Conservation (phyloP, 2,797 vertebrate species). For the Phrynocephalus forsythii region DNA sequence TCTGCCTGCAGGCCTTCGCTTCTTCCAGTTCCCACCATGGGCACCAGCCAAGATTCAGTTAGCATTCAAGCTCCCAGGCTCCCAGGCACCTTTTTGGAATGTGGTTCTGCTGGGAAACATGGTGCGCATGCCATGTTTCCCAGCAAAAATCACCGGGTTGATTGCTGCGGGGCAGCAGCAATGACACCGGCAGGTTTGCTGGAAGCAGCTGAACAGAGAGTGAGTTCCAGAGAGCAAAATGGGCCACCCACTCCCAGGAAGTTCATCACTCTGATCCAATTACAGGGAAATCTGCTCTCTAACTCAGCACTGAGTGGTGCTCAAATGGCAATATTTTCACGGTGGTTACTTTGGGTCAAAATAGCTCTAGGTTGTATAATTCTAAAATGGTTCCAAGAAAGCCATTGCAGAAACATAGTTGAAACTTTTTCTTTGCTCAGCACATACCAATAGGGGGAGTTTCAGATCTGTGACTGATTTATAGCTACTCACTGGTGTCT, state of each 20-base stretch:
- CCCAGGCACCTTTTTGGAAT: background rate
- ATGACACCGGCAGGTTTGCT: background rate
- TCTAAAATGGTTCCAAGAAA: background rate
- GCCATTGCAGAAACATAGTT: background rate
- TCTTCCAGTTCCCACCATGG: background rate
- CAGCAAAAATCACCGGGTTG: background rate
- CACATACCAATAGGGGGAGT: constrained; percentile 72
- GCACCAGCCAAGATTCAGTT: background rate
- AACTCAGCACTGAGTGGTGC: too few species aligned
- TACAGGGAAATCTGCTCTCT: too few species aligned
- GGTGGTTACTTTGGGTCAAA: too few species aligned
- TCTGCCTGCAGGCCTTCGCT: background rate
- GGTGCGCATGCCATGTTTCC: background rate
- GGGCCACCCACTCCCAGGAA: background rate
- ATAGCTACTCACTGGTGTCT: constrained; percentile 14
- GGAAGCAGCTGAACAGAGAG: background rate
- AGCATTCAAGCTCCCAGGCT: background rate
- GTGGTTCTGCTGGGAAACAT: background rate
- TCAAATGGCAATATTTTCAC: too few species aligned
- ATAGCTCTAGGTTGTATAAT: background rate
- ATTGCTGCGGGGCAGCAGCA: background rate
- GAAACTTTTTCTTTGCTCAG: background rate
- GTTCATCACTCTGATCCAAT: background rate
- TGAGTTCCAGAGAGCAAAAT: background rate
- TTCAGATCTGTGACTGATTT: constrained; percentile 70